Evolutionary conservation across 2,888 invertebrate species (phyloP), one percentile per base, ranked within the genome.

Genomic region (Thereva nobilitata): DNA sequence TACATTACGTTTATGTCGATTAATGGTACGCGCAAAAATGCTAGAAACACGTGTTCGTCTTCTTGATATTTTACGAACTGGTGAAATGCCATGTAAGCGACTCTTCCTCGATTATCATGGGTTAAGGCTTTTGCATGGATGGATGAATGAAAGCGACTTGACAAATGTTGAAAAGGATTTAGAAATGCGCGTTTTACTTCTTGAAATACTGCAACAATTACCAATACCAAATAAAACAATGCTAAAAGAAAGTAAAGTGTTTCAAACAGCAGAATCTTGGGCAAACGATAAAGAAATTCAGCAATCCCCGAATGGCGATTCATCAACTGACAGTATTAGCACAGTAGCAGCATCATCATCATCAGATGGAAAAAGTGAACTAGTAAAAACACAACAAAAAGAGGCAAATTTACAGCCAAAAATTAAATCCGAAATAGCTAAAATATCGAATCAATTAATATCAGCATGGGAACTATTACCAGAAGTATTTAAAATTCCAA

Each of bases 31-130:
- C 6, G 95, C 94, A 1, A 93, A 95, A 82, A 88, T 92, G 70
- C 83, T 87, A 4, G 86, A 87, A 71, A 90, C 93, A 54, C 86
- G 95, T 70, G 83, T 86, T 70, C 86, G 90, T 67, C 81, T 97
- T 4, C 82, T 97, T 71, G 85, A 89, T 9, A 84, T 97, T 45
- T 83, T 97, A 68, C 86, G 91, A 67, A 87, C 86, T 68, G 92
- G 92, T 0, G 93, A 92, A 77, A 82, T 91, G 74, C 90, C 93
- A 0, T 94, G 93, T 76, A 85, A 92, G 7, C 83, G 94, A 10
- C 84, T 97, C 70, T 97, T 97, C 83, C 85, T 95, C 65, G 94
- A 94, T 83, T 97, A 97, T 81, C 94, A 97, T 75, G 97, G 97
- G 0, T 83, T 97, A 65, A 84, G 93, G 5, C 83, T 98, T 64